These are phyloP conservation scores for Galeopsomyia nigrocyanea DNA, from an alignment of 2,888 invertebrate species.

Conservation along the genomic window DNA sequence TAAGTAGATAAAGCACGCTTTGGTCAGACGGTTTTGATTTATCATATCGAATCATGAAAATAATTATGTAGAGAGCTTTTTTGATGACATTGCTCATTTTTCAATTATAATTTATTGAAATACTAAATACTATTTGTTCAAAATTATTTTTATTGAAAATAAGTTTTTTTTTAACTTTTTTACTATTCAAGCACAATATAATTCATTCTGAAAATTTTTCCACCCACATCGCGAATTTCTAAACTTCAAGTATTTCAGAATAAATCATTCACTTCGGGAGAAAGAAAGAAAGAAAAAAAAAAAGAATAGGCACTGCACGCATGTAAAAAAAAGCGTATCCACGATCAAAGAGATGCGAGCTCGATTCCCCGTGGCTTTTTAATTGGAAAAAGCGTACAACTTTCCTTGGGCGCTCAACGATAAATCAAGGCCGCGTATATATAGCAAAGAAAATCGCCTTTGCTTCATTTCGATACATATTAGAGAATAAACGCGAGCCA, in stretches of 20 bases:
- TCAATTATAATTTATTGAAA: too few relatives aligned
- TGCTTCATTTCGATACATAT: not conserved
- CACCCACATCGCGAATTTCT: conserved; percentile 32
- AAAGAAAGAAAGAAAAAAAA: not conserved
- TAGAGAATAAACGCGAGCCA: not conserved
- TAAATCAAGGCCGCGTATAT: conserved; percentile 48
- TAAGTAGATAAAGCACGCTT: too few relatives aligned
- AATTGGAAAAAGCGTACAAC: conserved; percentile 48
- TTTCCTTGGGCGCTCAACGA: conserved; percentile 38
- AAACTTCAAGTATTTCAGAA: conserved; percentile 5
- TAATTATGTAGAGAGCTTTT: too few relatives aligned
- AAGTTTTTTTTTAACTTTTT: too few relatives aligned
- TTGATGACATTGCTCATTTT: too few relatives aligned
- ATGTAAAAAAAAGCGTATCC: not conserved
- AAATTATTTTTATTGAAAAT: too few relatives aligned
- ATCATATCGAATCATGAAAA: too few relatives aligned
- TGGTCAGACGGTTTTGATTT: too few relatives aligned
- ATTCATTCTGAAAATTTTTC: not conserved
- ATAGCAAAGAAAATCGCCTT: too few relatives aligned
- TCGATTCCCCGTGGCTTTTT: conserved; percentile 33
- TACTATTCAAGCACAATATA: too few relatives aligned
- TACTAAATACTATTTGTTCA: too few relatives aligned
- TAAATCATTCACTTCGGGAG: conserved; percentile 21
- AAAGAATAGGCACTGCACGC: too few relatives aligned
- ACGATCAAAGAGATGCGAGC: not conserved